A percentile compares a stretch with the other conserved stretches of the same genome.
Conservation (phyloP, 2,113 vertebrate genomes). For the Lanius collurio region DNA sequence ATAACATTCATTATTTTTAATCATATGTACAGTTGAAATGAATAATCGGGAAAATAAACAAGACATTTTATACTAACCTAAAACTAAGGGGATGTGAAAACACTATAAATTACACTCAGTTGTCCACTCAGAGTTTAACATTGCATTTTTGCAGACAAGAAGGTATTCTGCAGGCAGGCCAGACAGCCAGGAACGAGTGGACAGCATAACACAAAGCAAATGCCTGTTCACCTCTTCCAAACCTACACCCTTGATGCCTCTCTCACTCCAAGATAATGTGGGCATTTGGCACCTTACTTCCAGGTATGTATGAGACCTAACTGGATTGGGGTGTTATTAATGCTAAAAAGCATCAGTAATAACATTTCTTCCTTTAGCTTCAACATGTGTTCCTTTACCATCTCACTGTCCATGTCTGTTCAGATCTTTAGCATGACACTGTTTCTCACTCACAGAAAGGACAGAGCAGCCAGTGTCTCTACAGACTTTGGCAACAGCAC, state of each 20-base stretch:
- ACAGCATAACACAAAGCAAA: background rate
- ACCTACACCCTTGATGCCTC: background rate
- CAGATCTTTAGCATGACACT: background rate
- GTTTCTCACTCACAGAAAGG: background rate
- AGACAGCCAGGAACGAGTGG: background rate
- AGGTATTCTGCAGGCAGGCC: background rate
- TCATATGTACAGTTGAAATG: constrained; percentile 48
- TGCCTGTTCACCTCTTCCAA: background rate
- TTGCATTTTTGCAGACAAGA: background rate
- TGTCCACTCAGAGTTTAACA: constrained; percentile 3
- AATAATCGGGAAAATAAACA: constrained; percentile 67
- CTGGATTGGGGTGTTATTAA: background rate
- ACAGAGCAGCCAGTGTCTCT: background rate
- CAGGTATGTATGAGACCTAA: background rate
- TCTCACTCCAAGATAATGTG: background rate
- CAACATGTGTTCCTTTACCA: background rate
- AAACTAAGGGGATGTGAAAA: background rate
- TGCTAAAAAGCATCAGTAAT: background rate
- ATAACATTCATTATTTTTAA: constrained; percentile 66
- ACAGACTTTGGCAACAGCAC: background rate
- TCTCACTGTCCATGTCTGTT: background rate
- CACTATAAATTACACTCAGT: background rate
- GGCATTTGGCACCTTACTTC: background rate
- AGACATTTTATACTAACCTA: constrained; percentile 3
- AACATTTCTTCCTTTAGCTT: background rate